Evolutionary conservation across 2,888 invertebrate species (phyloP), one percentile per base, ranked within the genome.

Genomic region (Eledona agricola): DNA sequence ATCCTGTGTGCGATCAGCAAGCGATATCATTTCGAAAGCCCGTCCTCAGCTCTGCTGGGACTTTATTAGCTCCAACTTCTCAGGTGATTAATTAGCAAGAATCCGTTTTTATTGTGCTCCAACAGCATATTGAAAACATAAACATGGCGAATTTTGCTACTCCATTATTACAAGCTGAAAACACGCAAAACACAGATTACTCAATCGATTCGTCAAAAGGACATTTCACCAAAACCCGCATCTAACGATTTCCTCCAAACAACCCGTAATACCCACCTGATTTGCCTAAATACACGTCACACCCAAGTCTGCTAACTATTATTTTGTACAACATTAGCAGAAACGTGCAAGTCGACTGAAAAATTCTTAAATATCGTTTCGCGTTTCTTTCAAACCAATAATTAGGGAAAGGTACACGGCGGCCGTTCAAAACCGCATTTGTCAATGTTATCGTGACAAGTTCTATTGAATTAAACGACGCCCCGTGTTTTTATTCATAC

Each of bases 401-500:
- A 56, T 58, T 58, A 58, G 29, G 42, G 43, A 53, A 45, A 57
- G 57, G 29, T 29, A 46, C 43, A 51, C 37, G 34, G 40, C 32
- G 51, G 43, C 65, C 62, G 57, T 69, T 69, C 65, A 70, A 69
- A 70, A 65, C 61, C 64, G 54, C 72, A 72, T 72, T 71, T 72
- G 70, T 72, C 72, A 72, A 63, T 66, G 67, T 65, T 69, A 67
- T 65, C 68, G 64, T 67, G 72, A 69, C 72, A 70, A 64, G 62
- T 64, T 65, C 67, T 69, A 72, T 71, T 72, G 70, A 71, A 72
- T 72, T 72, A 72, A 70, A 70, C 45, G 51, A 52, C 50, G 47
- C 49, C 47, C 52, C 49, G 42, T 51, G 50, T 52, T 56, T 52
- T 62, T 63, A 62, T 63, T 63, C 63, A 62, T 63, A 55, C 47